These are phyloP conservation scores for Anolis sagrei DNA, from an alignment of 2,113 vertebrate genomes.

Conservation along the genomic window DNA sequence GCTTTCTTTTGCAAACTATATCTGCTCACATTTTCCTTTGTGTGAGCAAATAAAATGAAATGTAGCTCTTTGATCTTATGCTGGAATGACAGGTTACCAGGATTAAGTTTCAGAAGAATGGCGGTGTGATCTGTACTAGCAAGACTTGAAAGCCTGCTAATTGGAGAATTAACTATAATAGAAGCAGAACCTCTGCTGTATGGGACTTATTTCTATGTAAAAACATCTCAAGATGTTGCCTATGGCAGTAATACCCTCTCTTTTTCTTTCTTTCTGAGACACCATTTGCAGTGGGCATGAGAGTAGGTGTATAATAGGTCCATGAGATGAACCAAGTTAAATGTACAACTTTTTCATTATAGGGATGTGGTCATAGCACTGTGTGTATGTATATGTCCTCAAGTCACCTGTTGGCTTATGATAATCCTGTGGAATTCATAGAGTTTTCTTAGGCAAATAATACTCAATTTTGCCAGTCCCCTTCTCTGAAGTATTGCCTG, in stretches of 20 bases:
- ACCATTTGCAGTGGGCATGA: neutral
- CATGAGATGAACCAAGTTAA: neutral
- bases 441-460: too few species aligned
- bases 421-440: too few species aligned
- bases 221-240: neutral
- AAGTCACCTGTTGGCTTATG: too few species aligned
- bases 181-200: neutral
- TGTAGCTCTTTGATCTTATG: slow-evolving; percentile 14
- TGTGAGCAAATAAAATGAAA: slow-evolving; percentile 3
- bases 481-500: too few species aligned
- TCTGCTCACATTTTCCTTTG: neutral
- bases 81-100: neutral
- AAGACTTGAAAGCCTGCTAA: neutral
- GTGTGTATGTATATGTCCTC: too few species aligned
- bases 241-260: neutral
- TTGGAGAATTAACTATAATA: neutral
- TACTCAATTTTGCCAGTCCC: too few species aligned
- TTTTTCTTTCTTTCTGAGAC: neutral
- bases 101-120: neutral
- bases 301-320: neutral
- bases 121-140: neutral
- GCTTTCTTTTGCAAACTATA: neutral
- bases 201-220: neutral
- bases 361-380: too few species aligned
- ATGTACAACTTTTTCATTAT: neutral